Evolutionary conservation across 2,888 invertebrate genomes (phyloP).

Genomic region (Zhuqinia jingwanae): DNA sequence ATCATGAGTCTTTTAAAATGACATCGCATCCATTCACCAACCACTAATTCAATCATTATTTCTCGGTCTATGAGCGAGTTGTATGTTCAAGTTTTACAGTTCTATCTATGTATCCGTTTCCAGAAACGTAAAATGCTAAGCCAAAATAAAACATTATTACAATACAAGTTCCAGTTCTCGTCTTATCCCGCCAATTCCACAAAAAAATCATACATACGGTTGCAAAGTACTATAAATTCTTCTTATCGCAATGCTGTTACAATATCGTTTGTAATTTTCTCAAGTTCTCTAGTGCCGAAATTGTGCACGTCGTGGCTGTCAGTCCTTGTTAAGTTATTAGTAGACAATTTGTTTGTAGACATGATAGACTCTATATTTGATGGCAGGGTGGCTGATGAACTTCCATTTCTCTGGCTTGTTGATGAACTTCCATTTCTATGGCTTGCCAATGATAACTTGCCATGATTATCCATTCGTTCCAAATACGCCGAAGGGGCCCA

Average conservation of each 20-base stretch:
- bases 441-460: not conserved
- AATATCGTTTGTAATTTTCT: constrained; percentile 69
- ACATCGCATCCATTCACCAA: no score
- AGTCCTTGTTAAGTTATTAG: constrained; percentile 26
- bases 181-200: no score
- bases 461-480: constrained; percentile 83
- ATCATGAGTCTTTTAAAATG: no score
- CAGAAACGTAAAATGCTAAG: no score
- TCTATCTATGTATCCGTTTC: no score
- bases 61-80: no score
- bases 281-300: constrained; percentile 60
- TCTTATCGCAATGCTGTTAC: constrained; percentile 62
- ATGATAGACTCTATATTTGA: constrained; percentile 50
- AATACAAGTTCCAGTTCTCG: no score
- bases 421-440: constrained; percentile 52
- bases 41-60: no score
- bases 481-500: constrained; percentile 98
- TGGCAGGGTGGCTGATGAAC: constrained; percentile 22
- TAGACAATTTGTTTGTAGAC: constrained; percentile 38
- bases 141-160: no score
- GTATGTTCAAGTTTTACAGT: no score
- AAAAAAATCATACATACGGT: no score
- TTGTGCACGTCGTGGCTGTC: constrained; percentile 31
- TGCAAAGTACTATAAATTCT: no score
- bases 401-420: constrained; percentile 39